Base-by-base conservation (phyloP, 2,113 vertebrate genomes). In the Dolichallabes microphthalmus region DNA sequence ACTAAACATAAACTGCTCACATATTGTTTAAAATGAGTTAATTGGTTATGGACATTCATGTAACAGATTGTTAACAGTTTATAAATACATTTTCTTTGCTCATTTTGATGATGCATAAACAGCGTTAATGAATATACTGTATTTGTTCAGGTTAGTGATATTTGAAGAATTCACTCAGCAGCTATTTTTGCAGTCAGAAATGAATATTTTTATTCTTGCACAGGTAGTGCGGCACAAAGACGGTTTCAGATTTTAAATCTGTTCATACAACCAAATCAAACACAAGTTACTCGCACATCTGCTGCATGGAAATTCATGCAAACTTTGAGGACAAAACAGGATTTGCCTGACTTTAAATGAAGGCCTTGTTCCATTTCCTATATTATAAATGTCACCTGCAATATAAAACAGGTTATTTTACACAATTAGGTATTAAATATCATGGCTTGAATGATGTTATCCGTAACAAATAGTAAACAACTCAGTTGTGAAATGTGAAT, bases 401-500 rank as follows among this genome's bases (percentile, higher is more conserved):
- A 58, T 32, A 58, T 58, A 35, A 78, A 45, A 78, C 55, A 19
- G 19, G 9, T 17, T 58, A 12, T 58, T 20, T 32, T 58, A 22
- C 9, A n/a, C 53, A 11, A 57, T 8, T 27, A 19, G 8, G 74
- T 55, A 76, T 57, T 57, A 78, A 78, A 58, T 78, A 58, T 10
- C 19, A 7, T 13, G 27, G 30, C 10, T 19, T 58, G 55, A 58
- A 58, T 35, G 11, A 35, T 35, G 22, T 58, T 12, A 32, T 58
- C 10, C 10, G 9, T 78, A 58, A 32, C 52, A 35, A 78, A 35
- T 58, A 77, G 57, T 77, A 78, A 78, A 78, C 76, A 78, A 13
- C 76, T 32, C 76, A 2, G 17, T 78, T 58, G 53, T 77, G 75
- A 57, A 57, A 77, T 20, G 52, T 58, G 76, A 78, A 58, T 78